Base-by-base conservation (phyloP, 1,140 invertebrate species). In the Physella acuta region DNA sequence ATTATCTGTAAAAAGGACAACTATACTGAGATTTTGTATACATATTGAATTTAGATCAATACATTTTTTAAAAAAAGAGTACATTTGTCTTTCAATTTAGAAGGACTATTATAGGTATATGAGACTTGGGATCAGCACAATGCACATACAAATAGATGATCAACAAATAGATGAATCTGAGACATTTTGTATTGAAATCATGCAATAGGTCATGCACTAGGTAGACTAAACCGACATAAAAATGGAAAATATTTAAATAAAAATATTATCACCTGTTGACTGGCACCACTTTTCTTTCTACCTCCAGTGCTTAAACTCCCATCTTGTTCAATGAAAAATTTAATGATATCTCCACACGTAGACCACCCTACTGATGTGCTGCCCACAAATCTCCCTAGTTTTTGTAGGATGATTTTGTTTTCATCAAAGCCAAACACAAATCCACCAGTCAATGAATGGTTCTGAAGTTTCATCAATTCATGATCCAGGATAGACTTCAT, bases 351-450 rank as follows among this genome's bases (percentile, higher is more conserved):
- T 33, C 26, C 31, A n/a, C 62, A 64, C 5, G 44, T 31, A n/a
- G n/a, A 33, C 62, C 62, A 64, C 2, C 30, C 51, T 31, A 37
- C 3, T 24, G 11, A 14, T 4, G 1, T 24, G 33, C 39, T 51
- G 11, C 49, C 30, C 3, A 64, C n/a, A 64, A 64, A 4, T 51
- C 26, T 17, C 17, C 30, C n/a, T 52, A 14, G 30, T 24, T 33
- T 28, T 20, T 64, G 39, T 16, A 64, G 39, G 16, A 64, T 52
- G 4, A 64, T 49, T 52, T 33, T 64, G 62, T 64, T 64, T n/a
- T 52, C 51, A 33, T 52, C 39, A 34, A 64, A 64, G 3, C 39
- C 62, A 64, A 64, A 64, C 49, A 64, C 37, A 34, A 64, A 64
- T 26, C 33, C 33, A 8, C 44, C 62, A 62, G 2, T 33, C 31